Conservation (phyloP, 2,113 vertebrate species). For the Oxygymnocypris stewartii region DNA sequence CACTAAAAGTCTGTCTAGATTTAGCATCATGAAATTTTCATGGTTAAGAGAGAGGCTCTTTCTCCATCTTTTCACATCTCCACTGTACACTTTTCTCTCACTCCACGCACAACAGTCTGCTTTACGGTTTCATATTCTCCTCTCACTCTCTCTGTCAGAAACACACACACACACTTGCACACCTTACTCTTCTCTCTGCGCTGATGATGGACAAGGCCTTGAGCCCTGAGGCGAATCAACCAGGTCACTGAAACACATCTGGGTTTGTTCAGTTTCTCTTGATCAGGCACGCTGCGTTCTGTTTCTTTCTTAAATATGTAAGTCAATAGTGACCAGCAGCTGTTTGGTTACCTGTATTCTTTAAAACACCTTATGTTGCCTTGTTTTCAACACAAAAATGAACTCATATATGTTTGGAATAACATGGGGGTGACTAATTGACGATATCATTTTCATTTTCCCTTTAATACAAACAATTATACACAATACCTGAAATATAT, state of each 20-base stretch:
- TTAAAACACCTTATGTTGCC: no score
- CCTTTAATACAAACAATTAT: no score
- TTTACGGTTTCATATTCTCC: constrained; percentile 50
- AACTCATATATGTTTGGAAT: no score
- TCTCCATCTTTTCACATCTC: constrained; percentile 58
- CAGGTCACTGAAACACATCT: constrained; percentile 42
- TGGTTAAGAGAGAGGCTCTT: constrained; percentile 72
- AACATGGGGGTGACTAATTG: no score
- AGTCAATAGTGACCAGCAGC: no score
- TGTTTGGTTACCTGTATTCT: no score
- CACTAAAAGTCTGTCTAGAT: constrained; percentile 94
- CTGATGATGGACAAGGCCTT: constrained; percentile 40
- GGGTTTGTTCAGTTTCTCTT: constrained; percentile 39
- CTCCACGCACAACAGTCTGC: constrained; percentile 16
- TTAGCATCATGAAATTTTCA: constrained; percentile 93
- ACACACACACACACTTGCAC: constrained; percentile 36
- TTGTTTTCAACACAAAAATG: no score
- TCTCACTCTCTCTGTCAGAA: constrained; percentile 49
- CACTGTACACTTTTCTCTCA: constrained; percentile 47
- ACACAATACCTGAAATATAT: no score
- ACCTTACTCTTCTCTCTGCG: constrained; percentile 35
- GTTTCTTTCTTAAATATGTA: background rate
- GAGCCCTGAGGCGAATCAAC: constrained; percentile 33
- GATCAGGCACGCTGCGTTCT: background rate
- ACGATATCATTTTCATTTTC: no score